Conservation (phyloP, 2,888 invertebrate genomes). For the Phlogophora meticulosa region DNA sequence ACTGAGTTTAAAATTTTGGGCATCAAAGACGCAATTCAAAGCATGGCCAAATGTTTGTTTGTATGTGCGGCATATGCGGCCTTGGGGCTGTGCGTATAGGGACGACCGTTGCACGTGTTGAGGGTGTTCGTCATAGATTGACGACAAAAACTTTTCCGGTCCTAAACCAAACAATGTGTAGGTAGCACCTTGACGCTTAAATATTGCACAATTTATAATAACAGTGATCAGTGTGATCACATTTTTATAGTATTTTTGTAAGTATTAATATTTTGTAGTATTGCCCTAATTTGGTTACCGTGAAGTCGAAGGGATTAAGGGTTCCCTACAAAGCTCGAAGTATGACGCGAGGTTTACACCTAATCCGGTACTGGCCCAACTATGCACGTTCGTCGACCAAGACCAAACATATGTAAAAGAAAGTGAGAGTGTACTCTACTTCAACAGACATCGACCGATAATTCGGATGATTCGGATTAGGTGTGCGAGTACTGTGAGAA, state of each 20-base stretch:
- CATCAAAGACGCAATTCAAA: conserved; percentile 48
- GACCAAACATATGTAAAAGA: too few species aligned
- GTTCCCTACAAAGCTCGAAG: not conserved
- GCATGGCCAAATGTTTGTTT: conserved; percentile 70
- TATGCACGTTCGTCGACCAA: too few species aligned
- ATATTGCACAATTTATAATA: conserved; percentile 22
- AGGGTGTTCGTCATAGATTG: conserved; percentile 64
- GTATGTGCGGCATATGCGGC: conserved; percentile 77
- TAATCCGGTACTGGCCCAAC: too few species aligned
- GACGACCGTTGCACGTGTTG: conserved; percentile 78
- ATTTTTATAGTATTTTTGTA: not conserved
- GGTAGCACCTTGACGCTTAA: conserved; percentile 36
- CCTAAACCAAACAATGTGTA: conserved; percentile 55
- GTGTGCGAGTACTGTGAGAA: too few species aligned
- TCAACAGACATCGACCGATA: too few species aligned
- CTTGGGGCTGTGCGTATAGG: conserved; percentile 74
- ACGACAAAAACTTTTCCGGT: conserved; percentile 74
- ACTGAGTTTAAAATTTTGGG: conserved; percentile 28
- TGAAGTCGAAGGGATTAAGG: not conserved
- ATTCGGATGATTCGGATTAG: too few species aligned
- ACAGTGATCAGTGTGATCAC: not conserved
- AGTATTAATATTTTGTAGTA: not conserved
- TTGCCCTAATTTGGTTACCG: not conserved
- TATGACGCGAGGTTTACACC: not conserved
- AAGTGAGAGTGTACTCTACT: too few species aligned